Evolutionary conservation across 2,888 invertebrate genomes (phyloP), one percentile per base, ranked within the genome.

Genomic region (Palloptera scutellata): DNA sequence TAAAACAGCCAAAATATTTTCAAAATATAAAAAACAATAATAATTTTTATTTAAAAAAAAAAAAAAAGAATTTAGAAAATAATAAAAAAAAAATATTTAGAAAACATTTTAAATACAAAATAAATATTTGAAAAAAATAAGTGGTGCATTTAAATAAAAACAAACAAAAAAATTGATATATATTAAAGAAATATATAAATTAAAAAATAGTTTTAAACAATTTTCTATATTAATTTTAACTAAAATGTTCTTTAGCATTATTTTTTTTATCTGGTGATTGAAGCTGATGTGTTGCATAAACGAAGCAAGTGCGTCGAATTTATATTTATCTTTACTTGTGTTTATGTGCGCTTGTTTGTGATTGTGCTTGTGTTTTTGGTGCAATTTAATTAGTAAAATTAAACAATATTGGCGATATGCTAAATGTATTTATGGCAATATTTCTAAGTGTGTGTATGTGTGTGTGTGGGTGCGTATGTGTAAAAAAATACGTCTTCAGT

Each of bases 381-480:
- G 64, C 59, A 66, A 13, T 60, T 54, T 41, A 30, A 30, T 30
- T 30, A 30, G 30, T 52, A 52, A 41, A n/a, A 51, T 8, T 19
- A 42, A 68, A 48, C 20, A n/a, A 55, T 61, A 53, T 66, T 17
- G 12, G 41, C 12, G 53, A 48, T 48, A 58, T 52, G 55, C 41
- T 12, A n/a, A 19, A 54, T 48, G 51, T 52, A 15, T 57, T n/a
- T 30, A 30, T 30, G 30, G 30, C 41, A 13, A 15, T 52, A 12
- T 43, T 57, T n/a, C 42, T 9, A 51, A 53, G 19, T 3, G 17
- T 45, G 17, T 64, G 70, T 62, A 59, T 51, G 55, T 59, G 66
- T 69, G 64, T 65, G 63, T 60, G 45, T 61, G 58, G 67, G 68
- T 69, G 57, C 72, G 65, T 67, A 66, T 61, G 57, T 68, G 65